phyloP scores from a whole-genome alignment of 1,140 invertebrate genomes.

The Cotesia chilonis region DNA sequence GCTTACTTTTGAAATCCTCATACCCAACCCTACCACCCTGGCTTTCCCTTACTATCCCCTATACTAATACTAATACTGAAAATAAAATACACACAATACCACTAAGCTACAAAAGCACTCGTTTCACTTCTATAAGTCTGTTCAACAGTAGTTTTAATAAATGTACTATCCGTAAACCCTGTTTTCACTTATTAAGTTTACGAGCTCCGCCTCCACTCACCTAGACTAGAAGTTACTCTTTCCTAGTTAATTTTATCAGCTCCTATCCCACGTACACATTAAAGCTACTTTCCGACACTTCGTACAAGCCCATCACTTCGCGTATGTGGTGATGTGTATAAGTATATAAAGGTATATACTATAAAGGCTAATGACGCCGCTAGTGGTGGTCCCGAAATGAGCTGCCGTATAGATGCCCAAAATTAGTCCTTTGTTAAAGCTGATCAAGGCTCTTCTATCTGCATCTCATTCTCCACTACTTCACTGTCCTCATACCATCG shows the following conservation, averaged over 20 bases:
- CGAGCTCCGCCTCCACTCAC: background rate
- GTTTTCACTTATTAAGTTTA: slow-evolving; percentile 15
- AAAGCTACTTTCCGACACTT: background rate
- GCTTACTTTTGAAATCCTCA: background rate
- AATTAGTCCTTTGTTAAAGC: slow-evolving; percentile 25
- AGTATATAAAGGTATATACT: too few relatives aligned
- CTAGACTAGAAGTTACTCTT: background rate
- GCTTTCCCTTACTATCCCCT: too few relatives aligned
- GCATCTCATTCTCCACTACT: too few relatives aligned
- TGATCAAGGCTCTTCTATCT: slow-evolving; percentile 7
- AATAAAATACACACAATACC: too few relatives aligned
- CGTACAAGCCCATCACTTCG: too few relatives aligned
- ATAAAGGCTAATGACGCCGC: too few relatives aligned
- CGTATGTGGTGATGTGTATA: too few relatives aligned
- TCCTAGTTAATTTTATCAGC: slow-evolving; percentile 8
- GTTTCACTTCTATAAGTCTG: background rate
- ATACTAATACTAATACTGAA: too few relatives aligned
- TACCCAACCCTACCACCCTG: background rate
- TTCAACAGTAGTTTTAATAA: slow-evolving; percentile 33
- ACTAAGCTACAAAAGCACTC: too few relatives aligned
- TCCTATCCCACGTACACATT: background rate
- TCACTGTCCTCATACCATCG: background rate
- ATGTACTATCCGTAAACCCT: slow-evolving; percentile 24
- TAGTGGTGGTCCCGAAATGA: background rate
- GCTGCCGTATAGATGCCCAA: slow-evolving; percentile 3